Evolutionary conservation across 1,140 invertebrate species (phyloP).

Genomic region (Trichonephila clavata): DNA sequence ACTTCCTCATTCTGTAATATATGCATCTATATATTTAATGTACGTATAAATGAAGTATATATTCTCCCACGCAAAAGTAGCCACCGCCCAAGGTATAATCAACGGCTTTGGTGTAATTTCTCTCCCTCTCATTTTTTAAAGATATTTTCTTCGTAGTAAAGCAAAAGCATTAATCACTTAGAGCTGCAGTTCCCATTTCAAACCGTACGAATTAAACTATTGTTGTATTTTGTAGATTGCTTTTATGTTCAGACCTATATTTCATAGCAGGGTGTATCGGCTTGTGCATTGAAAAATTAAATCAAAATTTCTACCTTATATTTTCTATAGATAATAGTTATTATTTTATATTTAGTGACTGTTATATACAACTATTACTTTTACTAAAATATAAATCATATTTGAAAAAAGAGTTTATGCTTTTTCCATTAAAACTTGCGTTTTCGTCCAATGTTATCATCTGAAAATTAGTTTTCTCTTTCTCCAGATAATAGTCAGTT

Average conservation of each 20-base stretch:
- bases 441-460: no score
- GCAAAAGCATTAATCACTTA: conserved; percentile 7
- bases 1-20: background rate
- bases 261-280: background rate
- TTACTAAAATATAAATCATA: no score
- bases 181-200: background rate
- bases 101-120: conserved; percentile 17
- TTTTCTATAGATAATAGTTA: background rate
- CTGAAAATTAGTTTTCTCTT: no score
- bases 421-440: no score
- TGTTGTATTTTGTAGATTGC: background rate
- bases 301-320: background rate
- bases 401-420: no score
- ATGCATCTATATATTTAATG: background rate
- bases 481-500: no score
- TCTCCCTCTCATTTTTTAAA: background rate
- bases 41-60: background rate
- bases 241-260: background rate
- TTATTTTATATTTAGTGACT: background rate
- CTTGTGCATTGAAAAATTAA: background rate
- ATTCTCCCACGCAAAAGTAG: conserved; percentile 29
- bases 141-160: background rate
- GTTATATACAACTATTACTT: no score
- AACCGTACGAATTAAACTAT: background rate
- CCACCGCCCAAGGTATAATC: conserved; percentile 12